Percentiles rank a stretch among this genome's conserved stretches.
Evolutionary conservation across 2,888 invertebrate genomes (phyloP).

Genomic region (Cloeon dipterum): DNA sequence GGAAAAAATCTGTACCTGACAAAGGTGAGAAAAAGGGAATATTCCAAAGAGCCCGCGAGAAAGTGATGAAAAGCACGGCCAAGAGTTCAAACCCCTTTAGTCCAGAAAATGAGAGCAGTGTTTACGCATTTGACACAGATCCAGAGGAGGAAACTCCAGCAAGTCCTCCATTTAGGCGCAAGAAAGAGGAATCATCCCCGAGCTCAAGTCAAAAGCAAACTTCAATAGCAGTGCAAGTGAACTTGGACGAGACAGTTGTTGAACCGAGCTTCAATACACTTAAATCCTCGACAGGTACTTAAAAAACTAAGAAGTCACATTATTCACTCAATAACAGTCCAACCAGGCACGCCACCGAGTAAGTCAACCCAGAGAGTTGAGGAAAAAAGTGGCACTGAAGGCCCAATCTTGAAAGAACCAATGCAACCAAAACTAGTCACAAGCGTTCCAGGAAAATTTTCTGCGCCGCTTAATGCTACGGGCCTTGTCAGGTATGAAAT

Average conservation of each 20-base stretch:
- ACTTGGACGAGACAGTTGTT: constrained; percentile 20
- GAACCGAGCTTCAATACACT: too few species aligned
- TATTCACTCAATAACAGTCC: too few species aligned
- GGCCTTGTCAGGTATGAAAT: background rate
- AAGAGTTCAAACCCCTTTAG: constrained; percentile 34
- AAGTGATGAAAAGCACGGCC: constrained; percentile 29
- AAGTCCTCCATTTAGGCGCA: constrained; percentile 30
- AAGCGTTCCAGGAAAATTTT: constrained; percentile 20
- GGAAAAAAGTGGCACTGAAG: constrained; percentile 37
- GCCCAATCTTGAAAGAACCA: constrained; percentile 34
- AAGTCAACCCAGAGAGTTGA: constrained; percentile 35
- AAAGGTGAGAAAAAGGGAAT: constrained; percentile 14
- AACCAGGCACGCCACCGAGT: constrained; percentile 13
- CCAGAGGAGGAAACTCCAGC: constrained; percentile 26
- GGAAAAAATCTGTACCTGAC: too few species aligned
- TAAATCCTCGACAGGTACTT: too few species aligned
- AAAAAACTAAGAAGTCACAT: too few species aligned
- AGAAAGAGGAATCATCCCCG: constrained; percentile 1
- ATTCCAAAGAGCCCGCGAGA: constrained; percentile 23
- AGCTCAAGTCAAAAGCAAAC: too few species aligned
- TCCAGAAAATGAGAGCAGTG: constrained; percentile 41
- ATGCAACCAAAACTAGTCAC: constrained; percentile 39
- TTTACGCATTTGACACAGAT: constrained; percentile 47
- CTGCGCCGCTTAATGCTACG: background rate
- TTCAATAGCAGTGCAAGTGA: constrained; percentile 28